phyloP scores from a whole-genome alignment of 2,113 vertebrate genomes.

The Urocolius indicus region DNA sequence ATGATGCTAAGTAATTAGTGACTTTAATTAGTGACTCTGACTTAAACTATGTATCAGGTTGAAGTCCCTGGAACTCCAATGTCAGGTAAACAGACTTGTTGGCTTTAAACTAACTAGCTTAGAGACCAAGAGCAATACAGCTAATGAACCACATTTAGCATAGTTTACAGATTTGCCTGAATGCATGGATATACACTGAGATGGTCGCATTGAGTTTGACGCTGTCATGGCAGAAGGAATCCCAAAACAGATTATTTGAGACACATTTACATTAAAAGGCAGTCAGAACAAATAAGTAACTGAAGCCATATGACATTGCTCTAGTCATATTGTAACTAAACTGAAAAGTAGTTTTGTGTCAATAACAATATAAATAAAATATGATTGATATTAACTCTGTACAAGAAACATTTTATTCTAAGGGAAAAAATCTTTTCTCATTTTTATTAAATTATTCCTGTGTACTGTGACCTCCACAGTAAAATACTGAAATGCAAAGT shows the following conservation, averaged over 20 bases:
- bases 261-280: neutral
- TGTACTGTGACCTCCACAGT: neutral
- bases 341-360: neutral
- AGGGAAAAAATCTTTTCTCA: neutral
- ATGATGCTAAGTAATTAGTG: neutral
- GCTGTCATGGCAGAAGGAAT: neutral
- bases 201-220: neutral
- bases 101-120: neutral
- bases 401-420: neutral
- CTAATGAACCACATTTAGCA: neutral
- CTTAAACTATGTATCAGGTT: neutral
- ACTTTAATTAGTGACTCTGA: neutral
- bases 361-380: neutral
- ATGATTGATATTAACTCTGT: neutral
- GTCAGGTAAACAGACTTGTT: neutral
- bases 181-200: neutral
- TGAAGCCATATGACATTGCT: neutral
- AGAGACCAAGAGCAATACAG: neutral
- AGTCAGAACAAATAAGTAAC: neutral
- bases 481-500: slow-evolving; percentile 32
- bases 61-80: neutral
- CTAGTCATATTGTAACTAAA: neutral
- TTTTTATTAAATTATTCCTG: neutral
- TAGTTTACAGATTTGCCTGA: neutral
- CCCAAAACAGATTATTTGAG: neutral